Conservation (phyloP, 2,888 invertebrate genomes). For the Agonopterix heracliana region DNA sequence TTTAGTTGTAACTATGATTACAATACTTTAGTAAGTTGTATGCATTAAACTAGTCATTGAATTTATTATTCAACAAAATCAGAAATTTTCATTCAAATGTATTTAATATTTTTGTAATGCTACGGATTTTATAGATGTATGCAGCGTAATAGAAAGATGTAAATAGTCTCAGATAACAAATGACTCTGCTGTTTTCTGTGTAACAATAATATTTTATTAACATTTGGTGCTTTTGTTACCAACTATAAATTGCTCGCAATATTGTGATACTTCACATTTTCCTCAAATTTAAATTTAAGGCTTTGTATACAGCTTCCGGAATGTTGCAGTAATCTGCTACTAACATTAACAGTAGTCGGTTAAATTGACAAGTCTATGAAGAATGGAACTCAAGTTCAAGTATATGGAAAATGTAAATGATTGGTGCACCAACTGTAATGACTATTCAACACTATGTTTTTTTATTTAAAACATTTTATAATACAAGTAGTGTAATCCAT, state of each 20-base stretch:
- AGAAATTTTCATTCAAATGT: constrained; percentile 8
- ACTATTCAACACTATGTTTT: constrained; percentile 2
- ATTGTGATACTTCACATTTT: constrained; percentile 59
- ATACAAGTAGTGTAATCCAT: background rate
- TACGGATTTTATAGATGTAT: constrained; percentile 2
- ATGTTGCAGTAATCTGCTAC: constrained; percentile 71
- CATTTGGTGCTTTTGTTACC: constrained; percentile 58
- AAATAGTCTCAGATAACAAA: constrained; percentile 51
- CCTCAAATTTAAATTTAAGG: constrained; percentile 52
- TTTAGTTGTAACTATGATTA: constrained; percentile 11
- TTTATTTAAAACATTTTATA: constrained; percentile 2
- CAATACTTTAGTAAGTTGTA: background rate
- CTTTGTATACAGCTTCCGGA: constrained; percentile 76
- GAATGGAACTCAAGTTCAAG: constrained; percentile 1
- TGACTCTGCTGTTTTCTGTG: constrained; percentile 18
- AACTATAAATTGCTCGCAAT: constrained; percentile 50
- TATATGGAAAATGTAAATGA: background rate
- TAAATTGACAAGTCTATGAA: constrained; percentile 18
- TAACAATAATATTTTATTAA: constrained; percentile 52
- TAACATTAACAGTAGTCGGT: constrained; percentile 58
- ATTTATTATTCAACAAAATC: constrained; percentile 12
- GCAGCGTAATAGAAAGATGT: constrained; percentile 34
- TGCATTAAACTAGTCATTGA: constrained; percentile 6
- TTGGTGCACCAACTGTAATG: constrained; percentile 27
- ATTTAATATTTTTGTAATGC: background rate